Percentiles rank a stretch among this genome's conserved stretches.
Evolutionary conservation across 2,888 invertebrate species (phyloP).

Genomic region (Alsophila aescularia): DNA sequence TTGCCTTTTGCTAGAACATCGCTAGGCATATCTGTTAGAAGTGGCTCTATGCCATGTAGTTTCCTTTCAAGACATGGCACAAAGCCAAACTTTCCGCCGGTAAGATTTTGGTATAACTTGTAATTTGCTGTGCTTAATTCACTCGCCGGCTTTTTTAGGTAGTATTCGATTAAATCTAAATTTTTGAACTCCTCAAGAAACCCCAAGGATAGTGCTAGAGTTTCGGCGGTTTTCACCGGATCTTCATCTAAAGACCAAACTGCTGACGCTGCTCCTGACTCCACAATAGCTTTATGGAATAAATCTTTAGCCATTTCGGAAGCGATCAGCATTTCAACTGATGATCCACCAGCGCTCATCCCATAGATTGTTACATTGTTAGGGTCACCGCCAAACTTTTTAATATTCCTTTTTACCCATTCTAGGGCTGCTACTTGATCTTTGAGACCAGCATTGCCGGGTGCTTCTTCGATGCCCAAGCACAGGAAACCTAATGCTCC

Average conservation of each 20-base stretch:
- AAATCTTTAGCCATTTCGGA: slow-evolving; percentile 48
- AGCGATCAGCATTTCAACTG: slow-evolving; percentile 47
- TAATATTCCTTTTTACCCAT: slow-evolving; percentile 51
- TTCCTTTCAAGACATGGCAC: slow-evolving; percentile 50
- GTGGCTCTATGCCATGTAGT: slow-evolving; percentile 27
- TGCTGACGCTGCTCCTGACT: slow-evolving; percentile 44
- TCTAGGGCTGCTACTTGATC: slow-evolving; percentile 53
- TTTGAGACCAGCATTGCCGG: slow-evolving; percentile 56
- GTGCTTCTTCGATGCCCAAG: slow-evolving; percentile 47
- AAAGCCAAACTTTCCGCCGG: slow-evolving; percentile 50
- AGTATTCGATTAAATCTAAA: slow-evolving; percentile 33
- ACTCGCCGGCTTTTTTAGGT: slow-evolving; percentile 35
- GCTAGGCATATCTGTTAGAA: slow-evolving; percentile 39
- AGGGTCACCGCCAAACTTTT: slow-evolving; percentile 48
- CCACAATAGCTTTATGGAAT: slow-evolving; percentile 48
- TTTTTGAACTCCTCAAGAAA: slow-evolving; percentile 34
- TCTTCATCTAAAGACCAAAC: slow-evolving; percentile 43
- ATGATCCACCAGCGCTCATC: slow-evolving; percentile 56
- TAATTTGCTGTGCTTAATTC: slow-evolving; percentile 38
- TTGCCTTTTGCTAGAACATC: slow-evolving; percentile 34
- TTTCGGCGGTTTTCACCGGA: slow-evolving; percentile 43
- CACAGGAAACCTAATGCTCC: slow-evolving; percentile 54
- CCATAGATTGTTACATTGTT: slow-evolving; percentile 45
- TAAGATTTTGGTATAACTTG: slow-evolving; percentile 43
- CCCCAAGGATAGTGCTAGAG: not conserved